Base-by-base conservation (phyloP, 2,797 vertebrate genomes). In the Notoglanidium macrostoma region DNA sequence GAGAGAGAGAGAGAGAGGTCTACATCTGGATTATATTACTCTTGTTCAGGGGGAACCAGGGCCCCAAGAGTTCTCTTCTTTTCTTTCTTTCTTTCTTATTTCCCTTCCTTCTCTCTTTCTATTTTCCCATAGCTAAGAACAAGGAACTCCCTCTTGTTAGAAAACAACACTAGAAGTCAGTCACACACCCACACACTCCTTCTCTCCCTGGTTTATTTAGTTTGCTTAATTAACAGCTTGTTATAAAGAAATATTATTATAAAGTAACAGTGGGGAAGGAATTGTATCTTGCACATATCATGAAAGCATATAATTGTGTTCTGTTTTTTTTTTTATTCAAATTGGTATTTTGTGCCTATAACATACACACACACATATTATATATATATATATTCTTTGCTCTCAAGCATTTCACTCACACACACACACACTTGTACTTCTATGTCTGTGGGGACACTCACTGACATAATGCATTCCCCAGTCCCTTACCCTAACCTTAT, bases 181-280 rank as follows among this genome's bases (percentile, higher is more conserved):
- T 87, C 72, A 91, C 87, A 86, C 92, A 92, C 85, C n/a, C 89
- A 87, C 85, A 78, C 78, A 85, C 83, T 26, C 82, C 44, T 10
- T 49, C 83, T 11, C 63, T 26, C 77, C 81, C 35, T 59, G 51
- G n/a, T 90, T 91, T 91, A 89, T 84, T 92, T 92, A 87, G 92
- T 91, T 95, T 93, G 94, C 94, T 95, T 95, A 95, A 95, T 88
- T 87, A 95, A 95, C 94, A 93, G 94, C 92, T 91, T 92, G 78
- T 87, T 88, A 91, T 89, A 86, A 91, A 87, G 91, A 90, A 90
- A 86, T 40, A 61, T 46, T 74, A 46, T 74, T 46, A 74, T 57
- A 46, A 74, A 59, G 17, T 59, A 21, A 85, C 26, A 84, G 10
- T 46, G 15, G 26, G 54, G 70, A 74, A 46, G 40, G 55, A 61